phyloP scores from a whole-genome alignment of 2,888 invertebrate genomes.

The Euspilapteryx auroguttella region DNA sequence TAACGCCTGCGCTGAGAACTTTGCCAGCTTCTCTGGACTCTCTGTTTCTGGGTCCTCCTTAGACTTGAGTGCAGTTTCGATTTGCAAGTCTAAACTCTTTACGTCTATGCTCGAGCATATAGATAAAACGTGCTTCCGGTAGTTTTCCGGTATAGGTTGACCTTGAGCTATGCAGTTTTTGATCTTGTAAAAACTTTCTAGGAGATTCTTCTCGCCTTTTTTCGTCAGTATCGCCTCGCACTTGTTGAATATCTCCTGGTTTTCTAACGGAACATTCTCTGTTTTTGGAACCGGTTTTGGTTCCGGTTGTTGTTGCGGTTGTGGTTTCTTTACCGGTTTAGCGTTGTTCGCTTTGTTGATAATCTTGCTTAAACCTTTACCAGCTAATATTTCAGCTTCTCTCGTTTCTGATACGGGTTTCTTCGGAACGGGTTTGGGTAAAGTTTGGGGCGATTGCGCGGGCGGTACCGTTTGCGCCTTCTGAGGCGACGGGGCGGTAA shows the following conservation, averaged over 20 bases:
- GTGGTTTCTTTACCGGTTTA: slow-evolving; percentile 12
- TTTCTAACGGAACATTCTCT: slow-evolving; percentile 18
- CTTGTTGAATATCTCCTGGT: slow-evolving; percentile 31
- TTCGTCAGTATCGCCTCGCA: slow-evolving; percentile 38
- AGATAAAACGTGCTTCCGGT: slow-evolving; percentile 39
- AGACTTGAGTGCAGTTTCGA: neutral
- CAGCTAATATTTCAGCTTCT: slow-evolving; percentile 44
- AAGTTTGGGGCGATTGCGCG: too few relatives aligned
- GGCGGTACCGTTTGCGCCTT: slow-evolving; percentile 4
- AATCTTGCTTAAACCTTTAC: slow-evolving; percentile 44
- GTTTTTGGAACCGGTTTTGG: slow-evolving; percentile 11
- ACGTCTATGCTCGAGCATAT: slow-evolving; percentile 42
- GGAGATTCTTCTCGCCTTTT: slow-evolving; percentile 33
- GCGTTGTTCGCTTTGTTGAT: slow-evolving; percentile 26
- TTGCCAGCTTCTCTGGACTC: slow-evolving; percentile 29
- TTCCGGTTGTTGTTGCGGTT: slow-evolving; percentile 12
- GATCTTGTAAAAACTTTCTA: slow-evolving; percentile 43
- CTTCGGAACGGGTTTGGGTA: too few relatives aligned
- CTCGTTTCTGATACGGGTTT: slow-evolving; percentile 23
- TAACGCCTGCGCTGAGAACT: slow-evolving; percentile 41
- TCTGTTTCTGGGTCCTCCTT: slow-evolving; percentile 11
- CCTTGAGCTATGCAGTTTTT: slow-evolving; percentile 44
- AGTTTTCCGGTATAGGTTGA: slow-evolving; percentile 34
- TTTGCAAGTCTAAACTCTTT: slow-evolving; percentile 13
- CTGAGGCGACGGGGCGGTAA: slow-evolving; percentile 12